Evolutionary conservation across 2,113 vertebrate species (phyloP).

Genomic region (Peromyscus polionotus): DNA sequence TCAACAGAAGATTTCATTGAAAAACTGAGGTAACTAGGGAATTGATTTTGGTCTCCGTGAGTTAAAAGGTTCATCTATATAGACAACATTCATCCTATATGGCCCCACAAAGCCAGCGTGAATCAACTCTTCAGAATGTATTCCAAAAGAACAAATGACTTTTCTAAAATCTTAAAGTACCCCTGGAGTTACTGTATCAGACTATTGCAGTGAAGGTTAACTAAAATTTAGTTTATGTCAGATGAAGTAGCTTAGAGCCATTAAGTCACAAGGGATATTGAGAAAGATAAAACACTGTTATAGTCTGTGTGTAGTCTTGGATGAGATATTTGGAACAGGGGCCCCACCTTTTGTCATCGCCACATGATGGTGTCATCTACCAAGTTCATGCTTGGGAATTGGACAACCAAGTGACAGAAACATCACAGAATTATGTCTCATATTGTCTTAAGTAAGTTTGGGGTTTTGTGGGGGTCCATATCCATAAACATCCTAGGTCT

Average conservation of each 20-base stretch:
- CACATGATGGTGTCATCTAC: not conserved
- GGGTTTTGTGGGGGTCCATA: not conserved
- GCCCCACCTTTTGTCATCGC: not conserved
- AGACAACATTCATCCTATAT: not conserved
- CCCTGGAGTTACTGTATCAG: not conserved
- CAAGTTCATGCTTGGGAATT: not conserved
- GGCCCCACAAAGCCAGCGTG: not conserved
- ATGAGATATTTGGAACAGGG: not conserved
- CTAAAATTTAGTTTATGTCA: not conserved
- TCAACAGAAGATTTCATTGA: constrained; percentile 13
- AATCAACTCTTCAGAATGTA: not conserved
- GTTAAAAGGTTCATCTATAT: constrained; percentile 28
- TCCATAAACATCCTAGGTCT: too few relatives aligned
- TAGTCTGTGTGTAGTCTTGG: not conserved
- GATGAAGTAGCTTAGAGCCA: not conserved
- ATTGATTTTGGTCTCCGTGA: constrained; percentile 54
- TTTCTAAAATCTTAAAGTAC: not conserved
- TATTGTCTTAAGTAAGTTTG: too few relatives aligned
- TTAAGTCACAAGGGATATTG: not conserved
- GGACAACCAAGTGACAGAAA: not conserved
- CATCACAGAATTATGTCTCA: not conserved
- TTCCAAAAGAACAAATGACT: not conserved
- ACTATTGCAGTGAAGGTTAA: not conserved
- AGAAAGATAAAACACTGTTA: not conserved
- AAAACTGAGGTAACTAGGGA: constrained; percentile 27